Conservation (phyloP, 2,888 invertebrate genomes). For the Apodemia mormo region DNA sequence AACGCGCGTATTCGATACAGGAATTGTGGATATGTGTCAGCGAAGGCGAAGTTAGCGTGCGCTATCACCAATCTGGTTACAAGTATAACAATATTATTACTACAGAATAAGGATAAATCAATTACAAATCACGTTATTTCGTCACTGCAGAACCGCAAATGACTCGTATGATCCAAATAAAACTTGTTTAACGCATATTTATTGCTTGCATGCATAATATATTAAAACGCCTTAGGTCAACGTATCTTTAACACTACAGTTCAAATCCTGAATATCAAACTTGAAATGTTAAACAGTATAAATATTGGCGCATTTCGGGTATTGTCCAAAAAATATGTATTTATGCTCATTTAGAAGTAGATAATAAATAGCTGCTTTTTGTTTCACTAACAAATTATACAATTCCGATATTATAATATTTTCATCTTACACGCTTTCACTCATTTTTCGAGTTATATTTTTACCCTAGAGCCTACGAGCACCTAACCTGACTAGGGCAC, state of each 20-base stretch:
- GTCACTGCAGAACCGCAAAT: neutral
- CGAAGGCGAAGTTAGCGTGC: neutral
- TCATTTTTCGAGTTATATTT: no score
- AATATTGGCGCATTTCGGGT: neutral
- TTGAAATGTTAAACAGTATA: neutral
- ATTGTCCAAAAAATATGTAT: neutral
- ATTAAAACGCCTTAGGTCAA: slow-evolving; percentile 6
- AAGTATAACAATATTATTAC: slow-evolving; percentile 6
- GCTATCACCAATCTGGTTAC: neutral
- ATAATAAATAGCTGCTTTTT: neutral
- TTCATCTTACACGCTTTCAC: no score
- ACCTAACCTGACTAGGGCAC: no score
- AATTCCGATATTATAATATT: neutral
- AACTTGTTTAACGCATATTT: neutral
- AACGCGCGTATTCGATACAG: neutral
- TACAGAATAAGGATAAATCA: slow-evolving; percentile 13
- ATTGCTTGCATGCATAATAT: slow-evolving; percentile 1
- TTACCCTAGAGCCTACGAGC: no score
- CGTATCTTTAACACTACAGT: neutral
- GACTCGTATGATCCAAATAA: slow-evolving; percentile 2
- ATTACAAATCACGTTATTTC: neutral
- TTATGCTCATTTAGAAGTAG: neutral
- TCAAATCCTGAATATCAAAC: neutral
- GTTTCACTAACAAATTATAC: neutral
- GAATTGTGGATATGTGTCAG: no score